A percentile compares a stretch with the other conserved stretches of the same genome.
These are phyloP conservation scores for Venusia cambrica DNA, from an alignment of 2,888 invertebrate genomes.

Conservation along the genomic window DNA sequence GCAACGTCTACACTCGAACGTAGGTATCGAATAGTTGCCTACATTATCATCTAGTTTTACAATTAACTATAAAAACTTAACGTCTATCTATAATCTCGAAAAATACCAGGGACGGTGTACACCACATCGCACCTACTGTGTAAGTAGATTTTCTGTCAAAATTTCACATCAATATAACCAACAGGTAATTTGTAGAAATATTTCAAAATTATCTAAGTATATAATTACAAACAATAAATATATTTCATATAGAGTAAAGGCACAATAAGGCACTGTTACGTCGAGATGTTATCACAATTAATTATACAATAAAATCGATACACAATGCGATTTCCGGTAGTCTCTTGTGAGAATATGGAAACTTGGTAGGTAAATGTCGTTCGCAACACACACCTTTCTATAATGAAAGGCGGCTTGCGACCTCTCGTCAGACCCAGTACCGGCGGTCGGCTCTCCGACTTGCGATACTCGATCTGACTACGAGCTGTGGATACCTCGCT, in stretches of 20 bases:
- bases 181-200: conserved; percentile 64
- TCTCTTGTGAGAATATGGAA: conserved; percentile 69
- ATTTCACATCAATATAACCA: conserved; percentile 59
- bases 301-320: conserved; percentile 53
- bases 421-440: conserved; percentile 6
- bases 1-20: conserved; percentile 38
- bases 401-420: conserved; percentile 67
- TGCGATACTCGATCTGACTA: conserved; percentile 27
- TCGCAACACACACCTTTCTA: conserved; percentile 65
- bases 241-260: conserved; percentile 62
- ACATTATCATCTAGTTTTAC: conserved; percentile 50
- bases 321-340: conserved; percentile 61
- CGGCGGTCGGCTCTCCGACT: conserved; percentile 47
- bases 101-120: conserved; percentile 80
- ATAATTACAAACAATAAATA: conserved; percentile 75
- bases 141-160: conserved; percentile 64
- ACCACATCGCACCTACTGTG: conserved; percentile 61
- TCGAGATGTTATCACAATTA: conserved; percentile 78
- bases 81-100: conserved; percentile 75
- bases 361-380: conserved; percentile 48
- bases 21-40: conserved; percentile 28
- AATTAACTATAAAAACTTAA: conserved; percentile 67
- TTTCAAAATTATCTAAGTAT: conserved; percentile 66
- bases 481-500: conserved; percentile 5
- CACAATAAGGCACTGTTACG: conserved; percentile 78